phyloP scores from a whole-genome alignment of 2,888 invertebrate species.

The Anagyrus pseudococci region DNA sequence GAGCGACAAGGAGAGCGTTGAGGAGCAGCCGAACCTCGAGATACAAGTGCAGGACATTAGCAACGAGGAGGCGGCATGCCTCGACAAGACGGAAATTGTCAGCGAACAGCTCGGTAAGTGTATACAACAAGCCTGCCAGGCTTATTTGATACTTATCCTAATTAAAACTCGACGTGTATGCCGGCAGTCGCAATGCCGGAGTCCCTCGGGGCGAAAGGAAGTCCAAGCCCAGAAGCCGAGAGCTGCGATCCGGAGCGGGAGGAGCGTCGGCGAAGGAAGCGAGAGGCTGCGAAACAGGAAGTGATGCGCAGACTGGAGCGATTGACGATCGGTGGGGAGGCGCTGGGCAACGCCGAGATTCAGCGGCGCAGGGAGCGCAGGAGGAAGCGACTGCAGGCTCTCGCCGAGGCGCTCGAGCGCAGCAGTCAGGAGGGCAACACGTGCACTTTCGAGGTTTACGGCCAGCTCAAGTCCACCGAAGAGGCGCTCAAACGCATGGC shows the following conservation, averaged over 20 bases:
- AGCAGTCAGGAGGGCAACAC: conserved; percentile 55
- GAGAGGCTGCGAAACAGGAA: conserved; percentile 56
- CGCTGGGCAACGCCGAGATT: conserved; percentile 52
- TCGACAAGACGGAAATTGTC: background rate
- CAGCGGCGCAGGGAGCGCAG: conserved; percentile 50
- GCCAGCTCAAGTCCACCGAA: conserved; percentile 58
- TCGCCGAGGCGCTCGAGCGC: conserved; percentile 55
- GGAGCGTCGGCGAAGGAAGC: conserved; percentile 51
- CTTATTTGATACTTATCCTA: no score
- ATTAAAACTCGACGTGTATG: no score
- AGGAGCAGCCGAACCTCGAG: background rate
- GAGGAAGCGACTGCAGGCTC: conserved; percentile 51
- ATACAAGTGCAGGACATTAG: background rate
- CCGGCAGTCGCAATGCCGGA: conserved; percentile 6
- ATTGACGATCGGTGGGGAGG: conserved; percentile 59
- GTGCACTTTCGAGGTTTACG: conserved; percentile 58
- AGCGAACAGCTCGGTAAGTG: background rate
- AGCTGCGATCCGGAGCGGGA: conserved; percentile 47
- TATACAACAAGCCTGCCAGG: background rate
- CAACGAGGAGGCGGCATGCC: background rate
- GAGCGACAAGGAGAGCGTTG: background rate
- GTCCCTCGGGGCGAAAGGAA: background rate
- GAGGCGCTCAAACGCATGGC: conserved; percentile 59
- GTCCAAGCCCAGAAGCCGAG: conserved; percentile 32
- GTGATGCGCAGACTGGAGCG: conserved; percentile 55